Base-by-base conservation (phyloP, 2,888 invertebrate genomes). In the Alitta virens region DNA sequence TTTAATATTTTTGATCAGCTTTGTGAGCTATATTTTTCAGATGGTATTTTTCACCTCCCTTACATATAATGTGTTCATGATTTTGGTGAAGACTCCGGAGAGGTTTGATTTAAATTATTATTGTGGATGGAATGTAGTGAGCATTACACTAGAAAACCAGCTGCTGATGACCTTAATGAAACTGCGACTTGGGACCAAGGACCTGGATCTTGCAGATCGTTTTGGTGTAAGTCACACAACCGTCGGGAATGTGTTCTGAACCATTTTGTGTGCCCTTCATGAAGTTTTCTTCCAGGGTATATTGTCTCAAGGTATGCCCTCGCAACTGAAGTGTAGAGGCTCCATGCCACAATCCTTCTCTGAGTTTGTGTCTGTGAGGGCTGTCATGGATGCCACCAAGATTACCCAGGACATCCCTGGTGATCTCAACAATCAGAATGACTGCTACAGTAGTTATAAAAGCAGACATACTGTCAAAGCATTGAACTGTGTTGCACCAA, bases 341-440 rank as follows among this genome's bases (percentile, higher is more conserved):
- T 56, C 27, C 1, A 27, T 55, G 38, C 61, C 61, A 24, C 21
- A 12, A 12, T 18, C 61, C n/a, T 61, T 61, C 23, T 21, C 9
- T 5, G 61, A 56, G 12, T 61, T 61, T 50, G n/a, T 16, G 12
- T 56, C 50, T 2, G 7, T 16, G 12, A 25, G 61, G 2, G n/a
- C 33, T 24, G 61, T 49, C 7, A 56, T 61, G 25, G 61, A 61
- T 61, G 61, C 61, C n/a, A 61, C 56, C 12, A 56, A 61, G 33
- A 49, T 61, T 24, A 50, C 50, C 26, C 26, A 33, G 50, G 61
- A 56, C 25, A 56, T 61, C 16, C 61, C 61, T 21, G 14, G 21
- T 7, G 27, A 56, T 18, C 18, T 61, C 2, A 46, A 27, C 24
- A 21, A 55, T 14, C 27, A 49, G 14, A n/a, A 43, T 16, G 21